Conservation (phyloP, 1,140 invertebrate genomes). For the Oryzaephilus surinamensis region DNA sequence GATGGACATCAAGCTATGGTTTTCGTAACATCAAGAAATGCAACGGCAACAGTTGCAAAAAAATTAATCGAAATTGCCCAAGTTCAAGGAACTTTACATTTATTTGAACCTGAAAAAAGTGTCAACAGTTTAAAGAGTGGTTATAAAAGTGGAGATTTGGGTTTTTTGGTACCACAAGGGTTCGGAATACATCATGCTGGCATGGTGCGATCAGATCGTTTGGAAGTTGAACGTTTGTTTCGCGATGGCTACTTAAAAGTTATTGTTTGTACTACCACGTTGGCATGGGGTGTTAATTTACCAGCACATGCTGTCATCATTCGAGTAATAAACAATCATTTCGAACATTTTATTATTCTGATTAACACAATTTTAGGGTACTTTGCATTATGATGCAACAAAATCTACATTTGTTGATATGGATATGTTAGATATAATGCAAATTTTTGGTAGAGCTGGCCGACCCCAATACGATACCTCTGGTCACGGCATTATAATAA, state of each 20-base stretch:
- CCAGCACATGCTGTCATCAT: conserved; percentile 97
- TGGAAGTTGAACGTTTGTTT: conserved; percentile 77
- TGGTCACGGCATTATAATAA: conserved; percentile 94
- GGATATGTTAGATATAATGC: conserved; percentile 93
- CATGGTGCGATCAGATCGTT: conserved; percentile 70
- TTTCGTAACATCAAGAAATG: conserved; percentile 96
- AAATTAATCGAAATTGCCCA: conserved; percentile 46
- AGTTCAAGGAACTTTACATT: neutral
- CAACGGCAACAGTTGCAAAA: conserved; percentile 75
- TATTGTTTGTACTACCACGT: conserved; percentile 91
- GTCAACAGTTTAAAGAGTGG: conserved; percentile 36
- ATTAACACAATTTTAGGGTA: no score
- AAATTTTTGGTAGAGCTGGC: conserved; percentile 98
- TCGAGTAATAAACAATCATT: conserved; percentile 45
- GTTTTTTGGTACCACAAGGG: conserved; percentile 75
- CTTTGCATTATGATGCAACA: conserved; percentile 95
- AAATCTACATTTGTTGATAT: conserved; percentile 91
- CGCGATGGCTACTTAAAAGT: conserved; percentile 83
- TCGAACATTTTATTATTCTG: neutral
- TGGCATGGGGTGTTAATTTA: conserved; percentile 99
- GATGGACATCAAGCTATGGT: conserved; percentile 97
- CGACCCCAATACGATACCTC: conserved; percentile 86
- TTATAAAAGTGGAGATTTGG: conserved; percentile 43
- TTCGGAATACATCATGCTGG: conserved; percentile 97
- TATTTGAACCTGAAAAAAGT: conserved; percentile 43